Conservation (phyloP, 2,797 vertebrate species). For the Pseudocheirus occidentalis region DNA sequence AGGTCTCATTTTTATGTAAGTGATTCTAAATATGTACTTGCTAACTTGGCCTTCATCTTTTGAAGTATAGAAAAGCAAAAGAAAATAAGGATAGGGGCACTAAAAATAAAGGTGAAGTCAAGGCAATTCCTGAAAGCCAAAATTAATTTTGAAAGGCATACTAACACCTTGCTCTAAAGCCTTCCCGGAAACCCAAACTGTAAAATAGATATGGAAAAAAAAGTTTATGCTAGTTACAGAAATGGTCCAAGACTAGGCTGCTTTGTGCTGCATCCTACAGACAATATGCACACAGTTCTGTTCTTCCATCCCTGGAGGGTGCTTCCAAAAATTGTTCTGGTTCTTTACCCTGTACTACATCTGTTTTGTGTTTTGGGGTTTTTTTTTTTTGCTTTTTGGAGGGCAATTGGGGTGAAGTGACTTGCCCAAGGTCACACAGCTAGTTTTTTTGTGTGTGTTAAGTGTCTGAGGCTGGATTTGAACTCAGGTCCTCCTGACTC, state of each 20-base stretch:
- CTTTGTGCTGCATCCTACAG: neutral
- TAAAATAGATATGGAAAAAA: neutral
- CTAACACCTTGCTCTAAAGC: neutral
- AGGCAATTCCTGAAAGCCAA: constrained; percentile 4
- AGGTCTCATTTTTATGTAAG: neutral
- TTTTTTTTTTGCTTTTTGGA: too few species aligned
- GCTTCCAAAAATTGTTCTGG: neutral
- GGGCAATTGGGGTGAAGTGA: too few species aligned
- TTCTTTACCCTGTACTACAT: neutral
- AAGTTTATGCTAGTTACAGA: neutral
- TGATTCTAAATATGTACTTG: neutral
- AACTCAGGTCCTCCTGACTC: too few species aligned
- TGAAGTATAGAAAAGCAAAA: neutral
- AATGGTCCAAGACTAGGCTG: neutral
- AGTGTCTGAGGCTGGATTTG: too few species aligned
- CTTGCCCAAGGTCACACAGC: too few species aligned
- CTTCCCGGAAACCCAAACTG: neutral
- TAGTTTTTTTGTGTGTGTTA: too few species aligned
- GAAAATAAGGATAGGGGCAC: neutral
- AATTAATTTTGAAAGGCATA: neutral
- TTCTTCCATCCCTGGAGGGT: neutral
- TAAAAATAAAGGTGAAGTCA: neutral
- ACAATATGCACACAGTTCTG: neutral
- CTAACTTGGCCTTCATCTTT: neutral
- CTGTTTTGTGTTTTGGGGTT: too few species aligned